Conservation (phyloP, 2,888 invertebrate species). For the Polia nebulosa region DNA sequence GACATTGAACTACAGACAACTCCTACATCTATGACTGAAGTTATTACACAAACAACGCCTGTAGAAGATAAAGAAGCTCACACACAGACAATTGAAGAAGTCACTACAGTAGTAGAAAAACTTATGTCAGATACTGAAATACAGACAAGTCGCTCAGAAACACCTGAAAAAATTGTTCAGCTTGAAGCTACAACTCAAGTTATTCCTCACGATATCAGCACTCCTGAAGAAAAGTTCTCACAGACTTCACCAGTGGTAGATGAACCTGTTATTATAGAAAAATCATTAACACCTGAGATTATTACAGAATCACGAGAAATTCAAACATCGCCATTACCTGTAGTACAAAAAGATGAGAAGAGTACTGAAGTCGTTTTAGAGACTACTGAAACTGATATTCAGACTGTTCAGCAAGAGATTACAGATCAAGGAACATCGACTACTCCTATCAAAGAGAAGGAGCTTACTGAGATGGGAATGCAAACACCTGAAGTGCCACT, state of each 20-base stretch:
- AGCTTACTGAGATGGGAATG: slow-evolving; percentile 79
- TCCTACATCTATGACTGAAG: slow-evolving; percentile 87
- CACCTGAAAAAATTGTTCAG: slow-evolving; percentile 80
- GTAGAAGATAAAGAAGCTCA: slow-evolving; percentile 83
- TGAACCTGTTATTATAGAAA: slow-evolving; percentile 68
- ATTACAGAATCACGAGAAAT: slow-evolving; percentile 88
- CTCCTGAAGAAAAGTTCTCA: slow-evolving; percentile 86
- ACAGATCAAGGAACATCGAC: slow-evolving; percentile 84
- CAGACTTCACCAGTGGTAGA: slow-evolving; percentile 85
- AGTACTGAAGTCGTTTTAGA: slow-evolving; percentile 82
- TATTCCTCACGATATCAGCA: slow-evolving; percentile 80
- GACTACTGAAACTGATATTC: slow-evolving; percentile 84
- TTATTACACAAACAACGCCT: slow-evolving; percentile 92
- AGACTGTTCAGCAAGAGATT: slow-evolving; percentile 79
- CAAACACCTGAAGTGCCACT: slow-evolving; percentile 84
- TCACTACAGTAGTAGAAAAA: slow-evolving; percentile 80
- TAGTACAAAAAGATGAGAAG: slow-evolving; percentile 80
- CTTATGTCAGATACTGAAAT: slow-evolving; percentile 82
- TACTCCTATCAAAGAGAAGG: slow-evolving; percentile 78
- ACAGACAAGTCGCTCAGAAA: slow-evolving; percentile 84
- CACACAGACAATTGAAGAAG: slow-evolving; percentile 83
- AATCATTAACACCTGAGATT: slow-evolving; percentile 78
- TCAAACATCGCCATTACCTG: slow-evolving; percentile 89
- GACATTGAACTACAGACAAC: slow-evolving; percentile 90
- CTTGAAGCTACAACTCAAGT: slow-evolving; percentile 91